Evolutionary conservation across 2,888 invertebrate genomes (phyloP).

Genomic region (Yponomeuta malinellus): DNA sequence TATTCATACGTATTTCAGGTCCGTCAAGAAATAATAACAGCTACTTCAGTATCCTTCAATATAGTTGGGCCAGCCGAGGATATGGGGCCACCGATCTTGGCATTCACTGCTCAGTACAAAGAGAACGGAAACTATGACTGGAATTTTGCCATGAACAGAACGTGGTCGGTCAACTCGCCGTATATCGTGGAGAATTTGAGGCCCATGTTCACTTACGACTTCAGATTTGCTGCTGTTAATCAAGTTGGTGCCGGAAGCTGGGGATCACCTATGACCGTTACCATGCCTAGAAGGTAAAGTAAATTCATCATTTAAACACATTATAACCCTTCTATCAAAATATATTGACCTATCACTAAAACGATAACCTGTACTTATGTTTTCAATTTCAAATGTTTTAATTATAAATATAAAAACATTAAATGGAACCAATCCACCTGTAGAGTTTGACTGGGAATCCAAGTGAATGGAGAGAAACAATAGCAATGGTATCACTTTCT

Average conservation of each 20-base stretch:
- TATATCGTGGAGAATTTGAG: constrained; percentile 87
- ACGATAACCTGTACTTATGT: too few relatives aligned
- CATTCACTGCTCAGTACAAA: constrained; percentile 85
- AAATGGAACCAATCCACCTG: too few relatives aligned
- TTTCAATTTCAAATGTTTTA: too few relatives aligned
- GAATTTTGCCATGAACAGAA: constrained; percentile 81
- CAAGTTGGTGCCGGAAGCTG: constrained; percentile 88
- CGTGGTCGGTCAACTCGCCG: constrained; percentile 87
- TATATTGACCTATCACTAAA: too few relatives aligned
- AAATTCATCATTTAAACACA: constrained; percentile 13
- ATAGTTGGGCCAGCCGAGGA: constrained; percentile 84
- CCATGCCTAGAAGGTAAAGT: constrained; percentile 80
- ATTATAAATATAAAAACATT: too few relatives aligned
- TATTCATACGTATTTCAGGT: constrained; percentile 57
- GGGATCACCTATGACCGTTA: constrained; percentile 78
- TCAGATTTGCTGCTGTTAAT: constrained; percentile 90
- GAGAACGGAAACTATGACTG: constrained; percentile 80
- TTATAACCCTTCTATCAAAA: not conserved
- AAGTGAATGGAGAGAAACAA: too few relatives aligned
- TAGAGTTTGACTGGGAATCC: too few relatives aligned
- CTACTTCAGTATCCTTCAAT: constrained; percentile 88
- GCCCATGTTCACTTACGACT: constrained; percentile 86
- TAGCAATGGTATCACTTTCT: too few relatives aligned
- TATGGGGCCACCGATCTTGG: constrained; percentile 84
- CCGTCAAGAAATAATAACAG: constrained; percentile 82